Evolutionary conservation across 2,888 invertebrate species (phyloP).

Genomic region (Chouioia cunea): DNA sequence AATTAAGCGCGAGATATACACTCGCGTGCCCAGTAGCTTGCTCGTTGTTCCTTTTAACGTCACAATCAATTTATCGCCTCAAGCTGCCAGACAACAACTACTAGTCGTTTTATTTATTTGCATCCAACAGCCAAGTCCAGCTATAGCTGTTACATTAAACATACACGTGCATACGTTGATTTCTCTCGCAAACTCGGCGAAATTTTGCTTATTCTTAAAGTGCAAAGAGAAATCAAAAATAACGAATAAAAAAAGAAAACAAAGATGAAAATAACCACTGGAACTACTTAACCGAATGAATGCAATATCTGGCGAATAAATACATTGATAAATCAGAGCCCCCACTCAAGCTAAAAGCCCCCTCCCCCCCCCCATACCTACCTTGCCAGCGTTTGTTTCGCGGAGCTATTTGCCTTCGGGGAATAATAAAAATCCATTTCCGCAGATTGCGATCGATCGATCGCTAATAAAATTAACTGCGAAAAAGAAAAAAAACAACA

Average conservation of each 20-base stretch:
- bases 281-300: constrained; percentile 67
- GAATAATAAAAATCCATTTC: constrained; percentile 61
- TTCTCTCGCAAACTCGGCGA: too few relatives aligned
- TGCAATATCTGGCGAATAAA: constrained; percentile 68
- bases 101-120: too few relatives aligned
- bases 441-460: constrained; percentile 56
- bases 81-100: too few relatives aligned
- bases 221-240: constrained; percentile 8
- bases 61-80: too few relatives aligned
- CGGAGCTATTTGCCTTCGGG: constrained; percentile 62
- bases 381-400: not conserved
- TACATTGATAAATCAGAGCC: constrained; percentile 67
- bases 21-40: too few relatives aligned
- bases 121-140: too few relatives aligned
- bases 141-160: too few relatives aligned
- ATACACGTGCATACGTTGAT: too few relatives aligned
- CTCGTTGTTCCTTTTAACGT: too few relatives aligned
- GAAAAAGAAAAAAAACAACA: constrained; percentile 9
- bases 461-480: constrained; percentile 52
- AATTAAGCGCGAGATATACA: too few relatives aligned
- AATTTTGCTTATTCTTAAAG: too few relatives aligned
- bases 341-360: constrained; percentile 59
- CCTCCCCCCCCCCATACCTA: constrained; percentile 29
- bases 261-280: constrained; percentile 29
- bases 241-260: too few relatives aligned